These are phyloP conservation scores for Ostrea denselamellosa DNA, from an alignment of 1,140 invertebrate genomes.

Conservation along the genomic window DNA sequence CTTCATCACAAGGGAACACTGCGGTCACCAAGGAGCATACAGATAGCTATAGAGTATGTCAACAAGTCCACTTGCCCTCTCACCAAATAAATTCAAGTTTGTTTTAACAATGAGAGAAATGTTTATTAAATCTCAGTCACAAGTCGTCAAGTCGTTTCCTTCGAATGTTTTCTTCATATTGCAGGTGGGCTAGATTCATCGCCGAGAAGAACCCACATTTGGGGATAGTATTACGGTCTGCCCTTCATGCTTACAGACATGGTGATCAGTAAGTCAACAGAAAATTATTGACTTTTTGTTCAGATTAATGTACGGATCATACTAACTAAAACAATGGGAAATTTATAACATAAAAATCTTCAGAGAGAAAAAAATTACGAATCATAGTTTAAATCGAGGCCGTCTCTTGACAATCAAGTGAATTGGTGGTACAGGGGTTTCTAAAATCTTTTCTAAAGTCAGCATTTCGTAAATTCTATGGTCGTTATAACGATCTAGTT, in stretches of 20 bases:
- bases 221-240: slow-evolving; percentile 67
- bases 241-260: slow-evolving; percentile 68
- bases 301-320: not conserved
- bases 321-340: not conserved
- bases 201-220: slow-evolving; percentile 71
- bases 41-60: slow-evolving; percentile 67
- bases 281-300: too few species aligned
- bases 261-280: slow-evolving; percentile 67
- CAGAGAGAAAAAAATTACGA: too few species aligned
- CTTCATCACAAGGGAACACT: slow-evolving; percentile 67
- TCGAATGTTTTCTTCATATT: not conserved
- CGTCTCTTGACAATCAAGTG: too few species aligned
- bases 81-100: too few species aligned
- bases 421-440: too few species aligned
- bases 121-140: too few species aligned
- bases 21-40: slow-evolving; percentile 49
- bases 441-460: too few species aligned
- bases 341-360: not conserved
- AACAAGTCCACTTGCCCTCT: too few species aligned
- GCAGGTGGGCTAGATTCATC: slow-evolving; percentile 74
- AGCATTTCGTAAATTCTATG: too few species aligned
- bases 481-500: too few species aligned
- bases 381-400: too few species aligned
- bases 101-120: too few species aligned
- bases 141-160: not conserved